Percentiles rank a stretch among this genome's conserved stretches.
Conservation (phyloP, 2,797 vertebrate species). For the Salarias fasciatus region DNA sequence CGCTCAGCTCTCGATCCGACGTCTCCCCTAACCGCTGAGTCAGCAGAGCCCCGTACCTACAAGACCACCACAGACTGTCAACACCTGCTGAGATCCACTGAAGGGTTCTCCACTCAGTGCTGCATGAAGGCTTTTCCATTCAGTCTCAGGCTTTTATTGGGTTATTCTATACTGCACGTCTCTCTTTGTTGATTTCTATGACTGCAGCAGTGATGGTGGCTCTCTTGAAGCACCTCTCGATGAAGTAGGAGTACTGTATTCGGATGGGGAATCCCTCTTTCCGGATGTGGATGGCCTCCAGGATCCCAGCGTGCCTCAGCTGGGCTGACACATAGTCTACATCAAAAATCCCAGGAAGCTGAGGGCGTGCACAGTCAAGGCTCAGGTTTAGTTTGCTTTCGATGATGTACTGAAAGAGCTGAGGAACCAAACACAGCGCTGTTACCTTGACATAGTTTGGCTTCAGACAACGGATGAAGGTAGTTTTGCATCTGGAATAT, state of each 20-base stretch:
- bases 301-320: slow-evolving; percentile 86
- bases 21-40: slow-evolving; percentile 30
- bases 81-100: no score
- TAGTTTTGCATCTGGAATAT: slow-evolving; percentile 84
- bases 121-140: no score
- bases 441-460: slow-evolving; percentile 91
- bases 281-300: slow-evolving; percentile 86
- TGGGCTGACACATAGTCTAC: slow-evolving; percentile 87
- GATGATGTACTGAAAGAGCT: no score
- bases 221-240: slow-evolving; percentile 82
- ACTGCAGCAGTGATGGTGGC: no score
- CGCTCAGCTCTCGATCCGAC: slow-evolving; percentile 71
- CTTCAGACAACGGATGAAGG: slow-evolving; percentile 90
- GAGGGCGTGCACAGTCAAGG: not conserved
- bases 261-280: slow-evolving; percentile 88
- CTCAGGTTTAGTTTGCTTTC: no score
- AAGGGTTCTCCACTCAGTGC: no score
- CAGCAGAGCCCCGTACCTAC: slow-evolving; percentile 83
- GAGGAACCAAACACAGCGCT: not conserved
- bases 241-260: slow-evolving; percentile 84
- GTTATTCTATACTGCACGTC: no score
- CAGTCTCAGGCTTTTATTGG: no score
- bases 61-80: not conserved
- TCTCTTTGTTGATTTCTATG: no score
- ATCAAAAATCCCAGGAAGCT: slow-evolving; percentile 90